Percentiles rank a stretch among this genome's conserved stretches.
Evolutionary conservation across 2,888 invertebrate species (phyloP).

Genomic region (Heliconius sara): DNA sequence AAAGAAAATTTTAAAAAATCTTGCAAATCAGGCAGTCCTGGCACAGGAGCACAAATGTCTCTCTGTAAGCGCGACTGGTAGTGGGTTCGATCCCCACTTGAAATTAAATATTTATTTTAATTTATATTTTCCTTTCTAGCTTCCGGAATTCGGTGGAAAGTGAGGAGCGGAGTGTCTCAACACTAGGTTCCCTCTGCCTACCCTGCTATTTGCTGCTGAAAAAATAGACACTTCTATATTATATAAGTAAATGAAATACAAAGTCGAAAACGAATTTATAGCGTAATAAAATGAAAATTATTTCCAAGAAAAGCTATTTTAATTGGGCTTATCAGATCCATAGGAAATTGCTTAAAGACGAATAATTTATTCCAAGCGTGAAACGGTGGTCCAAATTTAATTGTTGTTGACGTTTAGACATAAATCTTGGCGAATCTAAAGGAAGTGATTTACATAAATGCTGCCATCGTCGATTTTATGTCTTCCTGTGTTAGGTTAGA

Average conservation of each 20-base stretch:
- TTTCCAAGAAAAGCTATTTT: conserved; percentile 36
- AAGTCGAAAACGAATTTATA: conserved; percentile 17
- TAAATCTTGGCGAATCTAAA: conserved; percentile 77
- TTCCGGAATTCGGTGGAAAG: too few relatives aligned
- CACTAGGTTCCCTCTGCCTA: too few relatives aligned
- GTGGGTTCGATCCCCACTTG: too few relatives aligned
- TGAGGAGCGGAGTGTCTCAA: too few relatives aligned
- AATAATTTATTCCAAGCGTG: conserved; percentile 74
- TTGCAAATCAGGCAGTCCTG: background rate
- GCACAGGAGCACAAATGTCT: too few relatives aligned
- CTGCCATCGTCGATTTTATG: conserved; percentile 66
- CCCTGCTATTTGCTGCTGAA: too few relatives aligned
- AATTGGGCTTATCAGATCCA: conserved; percentile 47
- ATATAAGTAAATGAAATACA: background rate
- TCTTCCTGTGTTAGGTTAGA: conserved; percentile 63
- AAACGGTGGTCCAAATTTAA: conserved; percentile 76
- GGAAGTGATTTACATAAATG: conserved; percentile 81
- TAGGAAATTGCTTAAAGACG: conserved; percentile 56
- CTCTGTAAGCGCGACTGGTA: too few relatives aligned
- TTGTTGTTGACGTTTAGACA: conserved; percentile 75
- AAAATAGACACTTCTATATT: too few relatives aligned
- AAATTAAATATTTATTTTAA: too few relatives aligned
- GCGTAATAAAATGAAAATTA: conserved; percentile 33
- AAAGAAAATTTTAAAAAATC: background rate
- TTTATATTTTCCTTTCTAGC: too few relatives aligned